A percentile compares a stretch with the other conserved stretches of the same genome.
Conservation (phyloP, 1,140 invertebrate genomes). For the Drosophila jambulina region DNA sequence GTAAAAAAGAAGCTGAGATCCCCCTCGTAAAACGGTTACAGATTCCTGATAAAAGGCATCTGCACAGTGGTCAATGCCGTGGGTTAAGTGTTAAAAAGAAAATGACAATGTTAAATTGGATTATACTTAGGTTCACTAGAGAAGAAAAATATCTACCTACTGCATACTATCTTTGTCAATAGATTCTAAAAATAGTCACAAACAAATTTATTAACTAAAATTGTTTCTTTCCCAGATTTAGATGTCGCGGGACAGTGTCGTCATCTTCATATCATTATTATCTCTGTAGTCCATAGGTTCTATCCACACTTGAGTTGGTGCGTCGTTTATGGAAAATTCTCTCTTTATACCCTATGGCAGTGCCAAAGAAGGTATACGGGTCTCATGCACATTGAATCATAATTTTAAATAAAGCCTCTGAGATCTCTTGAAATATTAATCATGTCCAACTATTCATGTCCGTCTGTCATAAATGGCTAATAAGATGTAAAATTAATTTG, state of each 20-base stretch:
- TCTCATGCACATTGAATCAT: not conserved
- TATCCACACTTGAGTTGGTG: slow-evolving; percentile 17
- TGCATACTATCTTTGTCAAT: no score
- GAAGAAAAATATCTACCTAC: not conserved
- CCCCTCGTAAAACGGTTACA: not conserved
- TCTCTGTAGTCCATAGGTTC: not conserved
- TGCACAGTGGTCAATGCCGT: not conserved
- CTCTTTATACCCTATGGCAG: slow-evolving; percentile 4
- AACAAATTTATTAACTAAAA: not conserved
- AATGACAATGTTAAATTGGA: not conserved
- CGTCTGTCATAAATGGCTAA: not conserved
- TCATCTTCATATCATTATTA: slow-evolving; percentile 16
- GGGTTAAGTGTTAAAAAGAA: not conserved
- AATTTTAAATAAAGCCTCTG: no score
- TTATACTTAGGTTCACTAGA: not conserved
- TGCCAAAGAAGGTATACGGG: not conserved
- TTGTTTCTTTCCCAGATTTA: not conserved
- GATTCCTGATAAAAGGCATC: not conserved
- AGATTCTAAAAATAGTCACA: not conserved
- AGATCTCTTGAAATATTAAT: no score
- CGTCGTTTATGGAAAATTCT: slow-evolving; percentile 36
- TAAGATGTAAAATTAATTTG: not conserved
- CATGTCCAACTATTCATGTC: not conserved
- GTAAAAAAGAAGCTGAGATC: slow-evolving; percentile 5
- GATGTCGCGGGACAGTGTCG: not conserved